phyloP scores from a whole-genome alignment of 2,888 invertebrate species.

The Ichneumon xanthorius region DNA sequence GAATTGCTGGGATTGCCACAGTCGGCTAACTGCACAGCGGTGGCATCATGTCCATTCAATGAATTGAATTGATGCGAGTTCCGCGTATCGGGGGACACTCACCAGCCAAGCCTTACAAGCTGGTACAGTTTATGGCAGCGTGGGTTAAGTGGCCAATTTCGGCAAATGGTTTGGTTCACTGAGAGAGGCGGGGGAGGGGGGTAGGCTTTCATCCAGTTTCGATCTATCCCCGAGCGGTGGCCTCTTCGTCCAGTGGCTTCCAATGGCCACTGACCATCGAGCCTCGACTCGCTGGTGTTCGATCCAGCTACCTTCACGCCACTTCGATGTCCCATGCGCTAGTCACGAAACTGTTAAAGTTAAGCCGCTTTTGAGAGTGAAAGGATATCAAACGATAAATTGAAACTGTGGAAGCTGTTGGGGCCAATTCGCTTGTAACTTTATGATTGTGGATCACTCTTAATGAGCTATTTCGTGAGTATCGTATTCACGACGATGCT shows the following conservation, averaged over 20 bases:
- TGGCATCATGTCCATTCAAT: slow-evolving; percentile 9
- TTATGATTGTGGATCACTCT: background rate
- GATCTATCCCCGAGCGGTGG: background rate
- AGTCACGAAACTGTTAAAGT: slow-evolving; percentile 1
- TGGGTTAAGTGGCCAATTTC: slow-evolving; percentile 66
- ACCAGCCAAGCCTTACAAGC: slow-evolving; percentile 12
- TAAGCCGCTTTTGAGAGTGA: slow-evolving; percentile 2
- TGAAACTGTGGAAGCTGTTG: background rate
- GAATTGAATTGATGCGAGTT: slow-evolving; percentile 67
- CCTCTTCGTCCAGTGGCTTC: slow-evolving; percentile 1
- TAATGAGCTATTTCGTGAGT: background rate
- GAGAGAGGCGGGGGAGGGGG: background rate
- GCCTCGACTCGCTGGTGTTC: background rate
- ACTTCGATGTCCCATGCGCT: background rate
- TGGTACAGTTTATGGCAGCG: slow-evolving; percentile 2
- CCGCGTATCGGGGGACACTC: slow-evolving; percentile 32
- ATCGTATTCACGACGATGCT: background rate
- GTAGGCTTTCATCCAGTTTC: slow-evolving; percentile 9
- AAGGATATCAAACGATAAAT: background rate
- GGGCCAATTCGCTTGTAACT: background rate
- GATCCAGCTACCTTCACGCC: background rate
- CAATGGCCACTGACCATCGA: background rate
- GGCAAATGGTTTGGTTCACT: slow-evolving; percentile 69
- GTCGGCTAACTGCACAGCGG: background rate
- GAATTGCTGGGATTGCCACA: slow-evolving; percentile 5